Conservation (phyloP, 1,140 invertebrate species). For the Homalodisca vitripennis region DNA sequence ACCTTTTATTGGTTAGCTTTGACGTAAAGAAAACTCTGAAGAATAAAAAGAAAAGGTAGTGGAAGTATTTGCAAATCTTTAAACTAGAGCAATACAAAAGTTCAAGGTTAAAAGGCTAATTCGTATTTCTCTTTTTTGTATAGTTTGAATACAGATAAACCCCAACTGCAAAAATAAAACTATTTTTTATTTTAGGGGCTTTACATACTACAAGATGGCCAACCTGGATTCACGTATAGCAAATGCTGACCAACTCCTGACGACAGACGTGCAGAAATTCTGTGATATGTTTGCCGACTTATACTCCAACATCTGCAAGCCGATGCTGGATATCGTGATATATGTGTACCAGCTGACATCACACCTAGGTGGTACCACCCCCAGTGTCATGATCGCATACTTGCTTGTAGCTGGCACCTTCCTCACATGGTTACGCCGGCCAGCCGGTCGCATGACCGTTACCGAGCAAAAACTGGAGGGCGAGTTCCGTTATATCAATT, state of each 20-base stretch:
- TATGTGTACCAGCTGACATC: constrained; percentile 89
- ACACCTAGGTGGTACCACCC: constrained; percentile 63
- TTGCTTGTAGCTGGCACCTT: constrained; percentile 79
- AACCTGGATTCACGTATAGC: constrained; percentile 93
- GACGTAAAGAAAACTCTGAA: too few species aligned
- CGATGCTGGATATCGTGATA: constrained; percentile 89
- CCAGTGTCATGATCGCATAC: constrained; percentile 76
- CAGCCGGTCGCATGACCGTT: constrained; percentile 86
- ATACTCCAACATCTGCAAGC: constrained; percentile 98
- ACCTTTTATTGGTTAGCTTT: too few species aligned
- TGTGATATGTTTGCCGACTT: constrained; percentile 92
- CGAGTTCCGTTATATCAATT: constrained; percentile 96
- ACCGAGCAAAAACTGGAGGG: constrained; percentile 96
- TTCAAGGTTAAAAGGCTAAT: too few species aligned
- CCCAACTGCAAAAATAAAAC: too few species aligned
- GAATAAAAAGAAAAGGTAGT: too few species aligned
- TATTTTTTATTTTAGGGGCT: constrained; percentile 74
- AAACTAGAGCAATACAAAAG: too few species aligned
- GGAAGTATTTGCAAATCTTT: too few species aligned
- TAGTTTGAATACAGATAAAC: too few species aligned
- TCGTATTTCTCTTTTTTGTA: too few species aligned
- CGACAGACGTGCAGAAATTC: constrained; percentile 96
- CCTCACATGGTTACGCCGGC: constrained; percentile 76
- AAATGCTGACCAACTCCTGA: constrained; percentile 95
- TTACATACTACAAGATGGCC: constrained; percentile 96